A percentile compares a stretch with the other conserved stretches of the same genome.
These are phyloP conservation scores for Scomber scombrus DNA, from an alignment of 2,113 vertebrate genomes.

Conservation along the genomic window DNA sequence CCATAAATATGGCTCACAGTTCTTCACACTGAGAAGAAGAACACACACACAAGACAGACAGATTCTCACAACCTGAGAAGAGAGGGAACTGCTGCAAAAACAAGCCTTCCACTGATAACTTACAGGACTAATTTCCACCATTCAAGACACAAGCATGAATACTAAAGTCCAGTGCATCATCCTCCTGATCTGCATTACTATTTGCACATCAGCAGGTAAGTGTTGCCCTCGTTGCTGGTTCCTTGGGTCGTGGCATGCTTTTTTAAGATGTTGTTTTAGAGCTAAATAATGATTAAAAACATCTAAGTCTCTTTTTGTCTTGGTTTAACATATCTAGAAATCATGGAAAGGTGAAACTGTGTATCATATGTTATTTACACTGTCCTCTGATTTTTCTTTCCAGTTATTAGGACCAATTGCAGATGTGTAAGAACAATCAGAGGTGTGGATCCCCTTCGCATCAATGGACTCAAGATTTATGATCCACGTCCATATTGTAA, in stretches of 20 bases:
- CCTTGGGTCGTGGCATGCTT: not conserved
- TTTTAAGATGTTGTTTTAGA: not conserved
- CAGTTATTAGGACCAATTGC: constrained; percentile 16
- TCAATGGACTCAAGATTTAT: rapidly evolving
- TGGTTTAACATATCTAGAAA: not conserved
- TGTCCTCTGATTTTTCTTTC: rapidly evolving
- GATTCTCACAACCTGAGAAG: not conserved
- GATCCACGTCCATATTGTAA: constrained; percentile 37
- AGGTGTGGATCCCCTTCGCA: rapidly evolving
- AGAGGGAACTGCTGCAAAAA: not conserved
- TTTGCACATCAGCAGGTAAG: constrained; percentile 19
- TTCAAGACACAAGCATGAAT: constrained; percentile 38
- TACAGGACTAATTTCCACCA: not conserved
- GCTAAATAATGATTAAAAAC: too few species aligned
- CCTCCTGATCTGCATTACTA: constrained; percentile 30
- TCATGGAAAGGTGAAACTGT: not conserved
- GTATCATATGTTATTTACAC: not conserved
- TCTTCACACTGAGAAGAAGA: too few species aligned
- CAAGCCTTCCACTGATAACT: not conserved
- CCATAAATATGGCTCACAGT: not conserved
- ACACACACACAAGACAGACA: not conserved
- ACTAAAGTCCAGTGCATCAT: constrained; percentile 4
- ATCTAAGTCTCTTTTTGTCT: not conserved
- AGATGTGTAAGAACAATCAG: rapidly evolving
- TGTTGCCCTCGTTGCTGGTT: not conserved